A percentile compares a stretch with the other conserved stretches of the same genome.
phyloP scores from a whole-genome alignment of 2,113 vertebrate genomes.

The Pelodiscus sinensis region DNA sequence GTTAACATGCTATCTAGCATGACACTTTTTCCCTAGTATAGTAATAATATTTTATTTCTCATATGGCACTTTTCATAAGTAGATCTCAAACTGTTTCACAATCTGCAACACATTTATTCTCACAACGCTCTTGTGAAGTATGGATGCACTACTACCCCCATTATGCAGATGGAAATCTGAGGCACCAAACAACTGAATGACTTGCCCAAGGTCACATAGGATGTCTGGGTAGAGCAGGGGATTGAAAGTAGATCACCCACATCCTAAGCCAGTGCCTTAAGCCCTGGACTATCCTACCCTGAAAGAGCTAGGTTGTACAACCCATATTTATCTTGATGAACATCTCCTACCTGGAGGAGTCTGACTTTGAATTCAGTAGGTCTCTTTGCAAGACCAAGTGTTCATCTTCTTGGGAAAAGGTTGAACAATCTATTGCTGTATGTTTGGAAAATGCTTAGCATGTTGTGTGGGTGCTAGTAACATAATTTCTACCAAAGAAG shows the following conservation, averaged over 20 bases:
- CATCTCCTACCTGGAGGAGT: not conserved
- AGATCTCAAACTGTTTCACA: not conserved
- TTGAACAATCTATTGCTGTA: accelerated
- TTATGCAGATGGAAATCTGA: not conserved
- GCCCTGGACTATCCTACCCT: not conserved
- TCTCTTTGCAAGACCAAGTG: accelerated
- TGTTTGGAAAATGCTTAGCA: not conserved
- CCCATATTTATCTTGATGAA: not conserved
- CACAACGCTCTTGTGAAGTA: not conserved
- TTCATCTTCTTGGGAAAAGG: accelerated
- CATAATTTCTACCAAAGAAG: not conserved
- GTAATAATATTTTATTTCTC: not conserved
- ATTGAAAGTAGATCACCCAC: not conserved
- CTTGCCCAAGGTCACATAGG: not conserved
- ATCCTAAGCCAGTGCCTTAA: not conserved
- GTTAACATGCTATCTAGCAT: not conserved
- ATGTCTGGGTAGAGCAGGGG: not conserved
- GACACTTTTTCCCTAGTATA: not conserved
- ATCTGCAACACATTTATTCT: not conserved
- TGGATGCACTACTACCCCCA: not conserved
- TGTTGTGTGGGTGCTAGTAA: accelerated
- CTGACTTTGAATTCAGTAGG: not conserved
- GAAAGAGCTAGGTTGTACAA: accelerated
- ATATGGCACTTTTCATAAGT: not conserved
- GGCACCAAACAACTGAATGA: not conserved